Evolutionary conservation across 2,888 invertebrate species (phyloP).

Genomic region (Leptinotarsa juncta): DNA sequence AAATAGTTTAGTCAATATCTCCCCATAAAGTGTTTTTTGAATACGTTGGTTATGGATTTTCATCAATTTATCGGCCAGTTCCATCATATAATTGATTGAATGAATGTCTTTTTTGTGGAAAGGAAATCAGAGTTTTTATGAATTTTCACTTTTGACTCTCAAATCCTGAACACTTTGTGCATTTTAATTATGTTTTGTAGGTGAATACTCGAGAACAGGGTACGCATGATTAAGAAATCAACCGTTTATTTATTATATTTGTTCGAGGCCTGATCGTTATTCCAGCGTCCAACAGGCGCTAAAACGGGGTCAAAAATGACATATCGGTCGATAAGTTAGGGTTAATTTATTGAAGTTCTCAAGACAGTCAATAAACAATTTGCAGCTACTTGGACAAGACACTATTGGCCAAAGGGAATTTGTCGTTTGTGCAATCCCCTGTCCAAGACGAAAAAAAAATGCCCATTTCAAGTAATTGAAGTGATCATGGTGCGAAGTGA

Average conservation of each 20-base stretch:
- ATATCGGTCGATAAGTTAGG: conserved; percentile 3
- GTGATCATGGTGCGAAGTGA: too few species aligned
- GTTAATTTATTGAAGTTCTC: conserved; percentile 14
- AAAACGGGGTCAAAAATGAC: conserved; percentile 14
- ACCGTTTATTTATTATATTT: conserved; percentile 7
- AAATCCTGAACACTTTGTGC: too few species aligned
- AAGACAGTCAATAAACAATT: conserved; percentile 1
- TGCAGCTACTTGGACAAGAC: neutral
- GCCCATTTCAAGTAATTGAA: too few species aligned
- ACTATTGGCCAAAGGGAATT: neutral
- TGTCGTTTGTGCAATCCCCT: neutral
- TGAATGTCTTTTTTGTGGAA: too few species aligned
- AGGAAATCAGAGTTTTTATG: too few species aligned
- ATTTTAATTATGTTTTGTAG: neutral
- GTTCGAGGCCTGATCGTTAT: conserved; percentile 3
- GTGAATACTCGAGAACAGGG: neutral
- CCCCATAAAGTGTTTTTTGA: too few species aligned
- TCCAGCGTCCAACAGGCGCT: neutral
- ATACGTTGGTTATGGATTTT: too few species aligned
- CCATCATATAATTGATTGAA: too few species aligned
- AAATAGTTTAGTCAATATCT: too few species aligned
- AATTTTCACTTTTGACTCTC: too few species aligned
- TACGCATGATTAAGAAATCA: neutral
- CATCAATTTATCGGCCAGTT: too few species aligned
- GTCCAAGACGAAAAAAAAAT: too few species aligned